Conservation (phyloP, 2,113 vertebrate species). For the Tupaia tana region DNA sequence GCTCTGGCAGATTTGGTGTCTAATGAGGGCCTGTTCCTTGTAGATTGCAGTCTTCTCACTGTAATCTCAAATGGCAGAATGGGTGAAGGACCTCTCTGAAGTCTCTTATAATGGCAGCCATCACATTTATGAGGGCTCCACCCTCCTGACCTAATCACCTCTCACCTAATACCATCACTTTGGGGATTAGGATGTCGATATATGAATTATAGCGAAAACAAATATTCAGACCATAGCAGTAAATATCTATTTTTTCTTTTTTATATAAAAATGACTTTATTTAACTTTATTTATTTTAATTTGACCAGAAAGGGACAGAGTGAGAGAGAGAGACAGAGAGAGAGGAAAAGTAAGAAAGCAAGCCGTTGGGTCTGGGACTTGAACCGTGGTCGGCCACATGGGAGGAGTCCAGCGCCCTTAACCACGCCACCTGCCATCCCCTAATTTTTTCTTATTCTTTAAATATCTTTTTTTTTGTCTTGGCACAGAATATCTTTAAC, state of each 20-base stretch:
- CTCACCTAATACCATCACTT: neutral
- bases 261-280: no score
- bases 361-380: no score
- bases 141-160: neutral
- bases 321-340: no score
- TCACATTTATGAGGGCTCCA: neutral
- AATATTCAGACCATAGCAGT: neutral
- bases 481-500: no score
- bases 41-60: neutral
- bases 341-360: no score
- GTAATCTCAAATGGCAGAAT: neutral
- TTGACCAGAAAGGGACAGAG: no score
- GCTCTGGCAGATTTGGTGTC: neutral
- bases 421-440: no score
- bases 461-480: no score
- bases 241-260: neutral
- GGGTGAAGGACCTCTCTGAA: neutral
- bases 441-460: slow-evolving; percentile 36
- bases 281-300: no score
- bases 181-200: neutral
- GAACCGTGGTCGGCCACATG: no score
- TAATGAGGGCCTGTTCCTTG: neutral
- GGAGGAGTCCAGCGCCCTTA: no score
- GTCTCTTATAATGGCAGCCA: neutral
- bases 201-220: neutral